Conservation (phyloP, 2,113 vertebrate genomes). For the Pomatorhinus ruficollis region DNA sequence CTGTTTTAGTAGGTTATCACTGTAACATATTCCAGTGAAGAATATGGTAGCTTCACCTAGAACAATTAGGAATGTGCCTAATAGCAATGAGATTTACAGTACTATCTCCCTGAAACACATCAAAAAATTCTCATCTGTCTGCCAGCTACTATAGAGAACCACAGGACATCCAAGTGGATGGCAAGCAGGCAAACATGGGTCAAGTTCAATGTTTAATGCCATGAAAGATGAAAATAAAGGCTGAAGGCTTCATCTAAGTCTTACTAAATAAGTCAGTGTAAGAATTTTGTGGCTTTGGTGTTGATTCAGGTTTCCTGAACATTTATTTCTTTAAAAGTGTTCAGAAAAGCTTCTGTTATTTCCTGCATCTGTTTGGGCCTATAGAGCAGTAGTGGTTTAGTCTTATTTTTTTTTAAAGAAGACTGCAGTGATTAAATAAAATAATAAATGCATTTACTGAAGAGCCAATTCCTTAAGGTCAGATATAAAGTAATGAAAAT, state of each 20-base stretch:
- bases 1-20: neutral
- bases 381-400: neutral
- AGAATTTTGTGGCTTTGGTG: neutral
- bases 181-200: neutral
- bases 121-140: neutral
- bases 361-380: neutral
- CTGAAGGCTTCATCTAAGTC: neutral
- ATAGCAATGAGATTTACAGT: neutral
- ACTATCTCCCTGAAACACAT: neutral
- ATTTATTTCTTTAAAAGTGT: neutral
- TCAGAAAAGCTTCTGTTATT: neutral
- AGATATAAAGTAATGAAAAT: neutral
- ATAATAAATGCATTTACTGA: neutral
- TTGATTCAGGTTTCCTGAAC: neutral
- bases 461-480: neutral
- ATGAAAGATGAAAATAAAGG: neutral
- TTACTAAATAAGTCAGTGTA: neutral
- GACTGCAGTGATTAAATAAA: neutral
- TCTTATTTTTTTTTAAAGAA: neutral
- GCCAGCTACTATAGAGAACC: neutral
- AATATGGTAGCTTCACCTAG: neutral
- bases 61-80: neutral
- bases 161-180: neutral
- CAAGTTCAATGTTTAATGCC: neutral
- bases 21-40: neutral